Base-by-base conservation (phyloP, 1,140 invertebrate species). In the Centruroides sculpturatus region DNA sequence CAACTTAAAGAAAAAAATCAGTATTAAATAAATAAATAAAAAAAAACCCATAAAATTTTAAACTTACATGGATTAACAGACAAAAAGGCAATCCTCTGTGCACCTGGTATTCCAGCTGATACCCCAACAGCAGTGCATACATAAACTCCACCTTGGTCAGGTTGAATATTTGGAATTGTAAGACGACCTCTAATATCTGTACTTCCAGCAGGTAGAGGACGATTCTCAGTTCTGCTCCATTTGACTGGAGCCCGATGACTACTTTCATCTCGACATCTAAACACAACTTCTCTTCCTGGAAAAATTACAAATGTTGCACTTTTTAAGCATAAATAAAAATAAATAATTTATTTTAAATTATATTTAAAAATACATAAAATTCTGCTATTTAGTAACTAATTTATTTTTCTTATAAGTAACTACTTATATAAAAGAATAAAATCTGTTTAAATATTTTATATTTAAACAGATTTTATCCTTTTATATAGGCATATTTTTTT, bases 241-340 rank as follows among this genome's bases (percentile, higher is more conserved):
- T 78, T 78, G 12, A 93, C 89, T 60, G 78, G 79, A 35, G 85
- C 83, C 56, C 89, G 77, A 13, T 81, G 70, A 0, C 79, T 78
- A 59, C 91, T 86, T 76, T 93, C 89, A 72, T 94, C 91, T 65
- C 90, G 83, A 70, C 90, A 93, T 75, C 88, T 85, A 77, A 92
- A 89, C 8, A 92, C 89, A 9, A 92, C 89, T 75, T 93, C 89
- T 53, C 85, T 82, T 73, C 85, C 89, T 66, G 11, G 2, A 35
- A 8, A 57, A 6, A 41, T 41, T 23, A 23, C 23, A 23, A 23
- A 23, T 23, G 0, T 23, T 23, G 2, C 23, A 23, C 23, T 23
- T 23, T 23, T 23, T 23, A 23, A 23, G 2, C 23, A 23, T 23
- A 23, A 23, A 23, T 23, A 23, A 23, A 23, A 23, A 23, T 23